Conservation (phyloP, 92 coral and sea anemone genomes). For the Siderastrea siderea region DNA sequence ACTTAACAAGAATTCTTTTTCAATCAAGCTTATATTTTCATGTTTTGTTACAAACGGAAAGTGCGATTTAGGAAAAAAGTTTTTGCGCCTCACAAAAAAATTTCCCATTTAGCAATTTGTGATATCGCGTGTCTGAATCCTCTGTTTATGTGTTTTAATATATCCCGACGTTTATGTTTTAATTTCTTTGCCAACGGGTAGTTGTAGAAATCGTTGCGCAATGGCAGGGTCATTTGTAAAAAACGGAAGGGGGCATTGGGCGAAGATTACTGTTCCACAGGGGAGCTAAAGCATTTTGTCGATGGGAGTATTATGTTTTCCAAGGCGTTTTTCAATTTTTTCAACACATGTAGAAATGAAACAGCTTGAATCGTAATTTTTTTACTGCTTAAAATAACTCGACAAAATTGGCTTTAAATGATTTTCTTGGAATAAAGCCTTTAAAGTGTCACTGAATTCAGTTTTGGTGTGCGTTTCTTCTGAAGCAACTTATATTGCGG, state of each 20-base stretch:
- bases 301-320: background rate
- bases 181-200: constrained; percentile 64
- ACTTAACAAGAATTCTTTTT: too few relatives aligned
- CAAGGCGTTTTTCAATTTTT: too few relatives aligned
- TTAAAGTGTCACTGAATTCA: background rate
- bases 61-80: background rate
- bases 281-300: constrained; percentile 5
- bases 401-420: background rate
- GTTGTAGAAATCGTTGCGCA: constrained; percentile 48
- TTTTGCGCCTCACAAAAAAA: background rate
- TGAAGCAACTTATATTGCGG: background rate
- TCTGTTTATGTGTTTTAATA: constrained; percentile 14
- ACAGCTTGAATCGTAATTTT: background rate
- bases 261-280: background rate
- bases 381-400: background rate
- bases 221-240: constrained; percentile 77
- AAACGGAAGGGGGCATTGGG: constrained; percentile 45
- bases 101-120: background rate
- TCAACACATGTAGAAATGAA: background rate
- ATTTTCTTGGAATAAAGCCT: constrained; percentile 1
- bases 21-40: background rate
- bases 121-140: constrained; percentile 23
- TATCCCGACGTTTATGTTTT: constrained; percentile 48
- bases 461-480: background rate
- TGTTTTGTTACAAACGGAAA: background rate